Evolutionary conservation across 1,140 invertebrate species (phyloP).

Genomic region (Eriocheir sinensis): DNA sequence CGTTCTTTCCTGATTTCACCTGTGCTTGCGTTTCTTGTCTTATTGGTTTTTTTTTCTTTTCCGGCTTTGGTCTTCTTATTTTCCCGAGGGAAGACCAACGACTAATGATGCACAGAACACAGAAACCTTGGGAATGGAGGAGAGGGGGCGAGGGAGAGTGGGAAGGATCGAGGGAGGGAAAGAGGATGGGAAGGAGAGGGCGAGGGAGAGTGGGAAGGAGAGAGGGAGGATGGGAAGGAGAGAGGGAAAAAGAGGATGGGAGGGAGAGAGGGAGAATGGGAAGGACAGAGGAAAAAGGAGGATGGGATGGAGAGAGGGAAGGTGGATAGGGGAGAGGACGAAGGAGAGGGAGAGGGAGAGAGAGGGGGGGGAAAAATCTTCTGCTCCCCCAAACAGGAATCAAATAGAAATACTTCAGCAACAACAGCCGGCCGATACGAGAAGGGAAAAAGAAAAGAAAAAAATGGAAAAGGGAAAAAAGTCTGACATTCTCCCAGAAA

Average conservation of each 20-base stretch:
- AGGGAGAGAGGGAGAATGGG: neutral
- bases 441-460: neutral
- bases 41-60: no score
- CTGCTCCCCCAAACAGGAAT: neutral
- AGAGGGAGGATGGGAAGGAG: neutral
- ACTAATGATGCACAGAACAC: no score
- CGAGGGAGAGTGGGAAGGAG: neutral
- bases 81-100: no score
- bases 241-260: neutral
- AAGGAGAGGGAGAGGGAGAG: neutral
- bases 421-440: conserved; percentile 5
- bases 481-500: neutral
- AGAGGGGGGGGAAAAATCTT: neutral
- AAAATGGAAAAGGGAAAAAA: neutral
- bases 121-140: neutral
- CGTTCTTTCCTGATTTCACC: no score
- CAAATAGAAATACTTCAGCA: conserved; percentile 3
- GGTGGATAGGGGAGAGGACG: neutral
- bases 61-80: no score
- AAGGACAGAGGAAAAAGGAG: no score
- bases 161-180: no score
- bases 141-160: neutral
- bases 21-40: no score
- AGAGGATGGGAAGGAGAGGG: neutral
- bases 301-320: no score